A percentile compares a stretch with the other conserved stretches of the same genome.
These are phyloP conservation scores for Eulemur coronatus DNA, from an alignment of 2,797 vertebrate genomes.

Conservation along the genomic window DNA sequence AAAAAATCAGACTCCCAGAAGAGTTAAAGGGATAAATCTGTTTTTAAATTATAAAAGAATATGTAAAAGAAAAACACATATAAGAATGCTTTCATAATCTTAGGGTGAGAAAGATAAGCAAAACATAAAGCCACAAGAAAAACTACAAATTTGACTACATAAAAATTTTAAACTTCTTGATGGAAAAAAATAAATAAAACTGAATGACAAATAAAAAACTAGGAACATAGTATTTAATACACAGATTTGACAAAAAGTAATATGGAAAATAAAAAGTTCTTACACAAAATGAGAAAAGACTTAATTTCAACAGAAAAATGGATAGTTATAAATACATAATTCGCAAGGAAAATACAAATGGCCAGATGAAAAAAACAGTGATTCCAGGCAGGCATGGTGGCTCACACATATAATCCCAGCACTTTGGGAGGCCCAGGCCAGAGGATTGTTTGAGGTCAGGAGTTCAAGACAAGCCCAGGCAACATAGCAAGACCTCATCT, in stretches of 20 bases:
- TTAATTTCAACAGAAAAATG: conserved; percentile 3
- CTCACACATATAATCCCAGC: too few relatives aligned
- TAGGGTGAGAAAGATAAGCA: background rate
- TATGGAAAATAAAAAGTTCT: conserved; percentile 10
- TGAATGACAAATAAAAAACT: background rate
- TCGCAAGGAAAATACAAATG: background rate
- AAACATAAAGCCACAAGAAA: background rate
- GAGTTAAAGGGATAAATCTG: background rate
- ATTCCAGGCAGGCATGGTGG: background rate
- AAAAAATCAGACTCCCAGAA: background rate
- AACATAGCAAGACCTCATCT: too few relatives aligned
- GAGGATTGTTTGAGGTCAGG: too few relatives aligned
- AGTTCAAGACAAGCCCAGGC: too few relatives aligned
- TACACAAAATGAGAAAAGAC: conserved; percentile 1
- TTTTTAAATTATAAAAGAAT: background rate
- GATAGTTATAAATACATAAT: background rate
- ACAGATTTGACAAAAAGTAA: background rate
- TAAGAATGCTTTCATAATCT: background rate
- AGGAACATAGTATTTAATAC: background rate
- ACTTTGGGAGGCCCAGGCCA: too few relatives aligned
- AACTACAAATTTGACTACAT: background rate
- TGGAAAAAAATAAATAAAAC: background rate
- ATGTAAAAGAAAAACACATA: background rate
- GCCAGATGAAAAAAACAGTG: background rate
- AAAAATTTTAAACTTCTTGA: background rate